Conservation (phyloP, 2,797 vertebrate genomes). For the Pelodytes ibericus region DNA sequence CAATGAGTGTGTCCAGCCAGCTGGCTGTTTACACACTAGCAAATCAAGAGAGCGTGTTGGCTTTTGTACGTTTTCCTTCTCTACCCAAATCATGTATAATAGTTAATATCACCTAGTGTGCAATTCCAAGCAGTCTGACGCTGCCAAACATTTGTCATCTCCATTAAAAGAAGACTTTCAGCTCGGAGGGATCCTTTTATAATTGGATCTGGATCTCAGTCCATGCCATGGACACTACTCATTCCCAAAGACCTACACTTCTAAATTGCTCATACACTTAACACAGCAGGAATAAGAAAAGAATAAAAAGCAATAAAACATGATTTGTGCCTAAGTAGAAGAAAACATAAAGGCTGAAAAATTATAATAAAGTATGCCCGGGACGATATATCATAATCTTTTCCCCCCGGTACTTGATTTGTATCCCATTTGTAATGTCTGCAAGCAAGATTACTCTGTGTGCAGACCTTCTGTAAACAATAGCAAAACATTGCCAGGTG, state of each 20-base stretch:
- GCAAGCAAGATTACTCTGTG: constrained; percentile 50
- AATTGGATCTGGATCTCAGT: constrained; percentile 44
- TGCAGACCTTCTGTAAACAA: constrained; percentile 55
- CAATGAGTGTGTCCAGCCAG: constrained; percentile 43
- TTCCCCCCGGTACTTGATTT: constrained; percentile 41
- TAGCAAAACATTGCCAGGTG: constrained; percentile 54
- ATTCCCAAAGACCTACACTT: constrained; percentile 27
- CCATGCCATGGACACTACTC: constrained; percentile 30
- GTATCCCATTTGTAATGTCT: constrained; percentile 55
- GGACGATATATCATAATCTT: constrained; percentile 46
- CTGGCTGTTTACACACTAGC: constrained; percentile 43
- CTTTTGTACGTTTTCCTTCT: constrained; percentile 38
- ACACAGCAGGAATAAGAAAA: constrained; percentile 23
- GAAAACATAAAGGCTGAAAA: constrained; percentile 50
- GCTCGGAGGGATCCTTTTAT: constrained; percentile 43
- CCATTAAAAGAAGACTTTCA: constrained; percentile 36
- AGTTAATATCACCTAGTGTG: constrained; percentile 55
- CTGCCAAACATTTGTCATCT: constrained; percentile 55
- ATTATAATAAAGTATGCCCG: constrained; percentile 50
- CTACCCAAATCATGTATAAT: constrained; percentile 53
- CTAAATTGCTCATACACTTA: constrained; percentile 52
- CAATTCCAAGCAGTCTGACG: constrained; percentile 29
- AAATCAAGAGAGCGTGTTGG: constrained; percentile 54
- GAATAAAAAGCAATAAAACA: constrained; percentile 48
- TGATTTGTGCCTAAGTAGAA: constrained; percentile 51